Evolutionary conservation across 2,797 vertebrate species (phyloP), one percentile per base, ranked within the genome.

Genomic region (Gallirallus australis): DNA sequence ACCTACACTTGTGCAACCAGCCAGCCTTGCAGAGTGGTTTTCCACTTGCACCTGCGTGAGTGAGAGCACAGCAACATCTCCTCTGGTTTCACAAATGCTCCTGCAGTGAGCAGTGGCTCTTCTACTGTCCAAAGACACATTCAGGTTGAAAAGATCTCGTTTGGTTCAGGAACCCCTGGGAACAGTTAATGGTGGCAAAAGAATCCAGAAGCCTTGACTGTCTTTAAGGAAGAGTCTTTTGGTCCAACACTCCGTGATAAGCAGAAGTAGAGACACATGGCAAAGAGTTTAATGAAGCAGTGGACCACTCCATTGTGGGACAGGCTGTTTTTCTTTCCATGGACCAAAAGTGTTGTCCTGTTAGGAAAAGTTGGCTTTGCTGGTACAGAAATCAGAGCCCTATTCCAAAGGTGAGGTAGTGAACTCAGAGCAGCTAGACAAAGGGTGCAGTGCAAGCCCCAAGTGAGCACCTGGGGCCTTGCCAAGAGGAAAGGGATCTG

Each of bases 291-390:
- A 89, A 71, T 92, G 42, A 19, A 45, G 42, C 42, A 45, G 19
- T 45, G 42, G 42, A 45, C 42, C 42, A 19, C 42, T 45, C 18
- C 95, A 71, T 93, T 92, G 94, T 92, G 82, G 88, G 93, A 83
- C 78, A 12, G 21, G 92, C 80, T 91, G 86, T 87, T 60, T 79
- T 86, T 90, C 63, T 81, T 94, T 95, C 93, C 93, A 87, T 95
- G 96, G 97, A 97, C 95, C 76, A 85, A 82, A 96, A 82, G 1
- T 59, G 73, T 52, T 92, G 96, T 90, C n/a, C 81, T 88, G 39
- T 63, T 78, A 72, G 86, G 84, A 91, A 78, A 19, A 30, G 76
- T 53, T 2, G 15, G 75, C 92, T 94, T 89, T 39, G 61, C 57
- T 69, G 37, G 70, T 59, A 77, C 81, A 94, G 85, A 57, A 86